These are phyloP conservation scores for Holothuria leucospilota DNA, from an alignment of 53 echinoderm and acorn worm genomes.

Conservation along the genomic window DNA sequence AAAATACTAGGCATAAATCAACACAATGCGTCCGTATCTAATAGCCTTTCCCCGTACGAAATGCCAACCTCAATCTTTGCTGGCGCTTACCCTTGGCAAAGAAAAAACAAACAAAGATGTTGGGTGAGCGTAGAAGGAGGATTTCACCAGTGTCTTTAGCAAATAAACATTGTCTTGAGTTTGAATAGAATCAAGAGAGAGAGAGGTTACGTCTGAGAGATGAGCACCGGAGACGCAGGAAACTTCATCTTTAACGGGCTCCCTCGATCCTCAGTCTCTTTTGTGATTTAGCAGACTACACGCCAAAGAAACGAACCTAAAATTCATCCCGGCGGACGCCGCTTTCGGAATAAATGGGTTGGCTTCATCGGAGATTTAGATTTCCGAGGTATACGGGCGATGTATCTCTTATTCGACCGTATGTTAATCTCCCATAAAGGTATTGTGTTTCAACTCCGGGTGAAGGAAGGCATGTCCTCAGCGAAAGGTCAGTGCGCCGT, in stretches of 20 bases:
- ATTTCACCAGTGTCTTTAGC: constrained; percentile 35
- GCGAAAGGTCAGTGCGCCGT: too few relatives aligned
- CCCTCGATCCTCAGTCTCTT: background rate
- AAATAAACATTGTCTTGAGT: constrained; percentile 43
- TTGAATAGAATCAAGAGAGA: background rate
- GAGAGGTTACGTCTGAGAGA: constrained; percentile 1
- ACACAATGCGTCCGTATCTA: constrained; percentile 26
- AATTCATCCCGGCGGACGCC: too few relatives aligned
- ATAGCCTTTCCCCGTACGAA: constrained; percentile 15
- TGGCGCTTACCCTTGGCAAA: constrained; percentile 41
- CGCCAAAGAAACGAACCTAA: constrained; percentile 25
- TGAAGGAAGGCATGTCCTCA: too few relatives aligned
- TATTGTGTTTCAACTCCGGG: too few relatives aligned
- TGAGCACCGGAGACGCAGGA: constrained; percentile 29
- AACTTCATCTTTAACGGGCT: constrained; percentile 26
- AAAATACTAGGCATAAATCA: constrained; percentile 15
- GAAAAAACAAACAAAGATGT: constrained; percentile 41
- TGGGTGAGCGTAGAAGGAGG: constrained; percentile 13
- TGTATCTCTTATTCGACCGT: too few relatives aligned
- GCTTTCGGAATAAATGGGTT: too few relatives aligned
- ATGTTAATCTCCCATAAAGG: too few relatives aligned
- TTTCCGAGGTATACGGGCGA: too few relatives aligned
- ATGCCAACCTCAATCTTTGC: constrained; percentile 1
- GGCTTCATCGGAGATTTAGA: too few relatives aligned
- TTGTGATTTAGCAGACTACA: constrained; percentile 45